Base-by-base conservation (phyloP, 1,140 invertebrate genomes). In the Dysdera silvatica region DNA sequence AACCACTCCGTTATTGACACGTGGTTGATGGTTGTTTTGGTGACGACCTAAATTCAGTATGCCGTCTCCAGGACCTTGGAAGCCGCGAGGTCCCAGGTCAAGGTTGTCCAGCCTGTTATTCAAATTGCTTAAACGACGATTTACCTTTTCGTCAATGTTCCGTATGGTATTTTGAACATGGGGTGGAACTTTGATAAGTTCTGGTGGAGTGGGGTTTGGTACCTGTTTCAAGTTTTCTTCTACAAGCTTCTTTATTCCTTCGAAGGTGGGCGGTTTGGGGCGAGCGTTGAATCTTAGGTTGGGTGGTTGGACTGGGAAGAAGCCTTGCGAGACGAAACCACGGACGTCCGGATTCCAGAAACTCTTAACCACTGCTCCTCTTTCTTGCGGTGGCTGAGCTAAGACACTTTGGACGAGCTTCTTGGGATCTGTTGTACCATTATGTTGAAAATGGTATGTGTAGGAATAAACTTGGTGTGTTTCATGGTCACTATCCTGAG, bases 381-480 rank as follows among this genome's bases (percentile, higher is more conserved):
- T 53, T 5, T 51, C 41, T 7, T 28, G 43, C 37, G 57, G 43
- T 4, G 61, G 61, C 24, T 62, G 52, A n/a, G n/a, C 20, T 8
- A 62, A 53, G 5, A 62, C 61, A 16, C 35, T 45, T 31, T 53
- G 47, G 0, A 62, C 14, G 14, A 62, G 55, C 23, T 62, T 53
- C 41, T 56, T 55, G 33, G 61, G 56, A 18, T 62, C 56, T 4
- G 61, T 62, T n/a, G 61, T 62, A 4, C 61, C 61, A 40, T 62
- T 62, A 29, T 62, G 61, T 24, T 55, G 52, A 33, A 62, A 48
- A 31, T 62, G 61, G 29, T 62, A 62, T 1, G 61, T 55, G 24
- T 62, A 62, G 7, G 61, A 29, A 24, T 62, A 62, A 6, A 62
- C 61, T 56, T 62, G 47, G 41, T 62, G 55, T 4, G 58, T 52